Evolutionary conservation across 2,113 vertebrate genomes (phyloP).

Genomic region (Ochotona princeps): DNA sequence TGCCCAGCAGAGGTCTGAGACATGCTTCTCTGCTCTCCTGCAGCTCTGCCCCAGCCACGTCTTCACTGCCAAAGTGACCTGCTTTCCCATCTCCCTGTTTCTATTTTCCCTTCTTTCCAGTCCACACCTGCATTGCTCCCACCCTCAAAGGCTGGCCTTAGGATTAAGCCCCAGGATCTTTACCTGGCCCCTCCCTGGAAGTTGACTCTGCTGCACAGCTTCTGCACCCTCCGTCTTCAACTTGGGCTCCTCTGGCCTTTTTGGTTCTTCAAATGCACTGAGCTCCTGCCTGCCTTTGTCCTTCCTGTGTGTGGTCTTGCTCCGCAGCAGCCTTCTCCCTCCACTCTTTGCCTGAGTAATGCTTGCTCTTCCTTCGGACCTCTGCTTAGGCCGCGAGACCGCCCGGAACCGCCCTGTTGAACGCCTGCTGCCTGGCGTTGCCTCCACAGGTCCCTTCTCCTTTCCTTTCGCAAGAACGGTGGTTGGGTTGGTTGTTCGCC

Average conservation of each 20-base stretch:
- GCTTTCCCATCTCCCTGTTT: background rate
- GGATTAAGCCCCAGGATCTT: background rate
- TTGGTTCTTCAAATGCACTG: background rate
- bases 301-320: background rate
- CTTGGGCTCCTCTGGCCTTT: background rate
- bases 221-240: background rate
- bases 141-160: background rate
- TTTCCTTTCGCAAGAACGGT: background rate
- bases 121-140: background rate
- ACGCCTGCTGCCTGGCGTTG: background rate
- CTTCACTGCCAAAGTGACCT: background rate
- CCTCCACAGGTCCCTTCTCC: background rate
- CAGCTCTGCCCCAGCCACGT: background rate
- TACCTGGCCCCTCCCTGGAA: too few species aligned
- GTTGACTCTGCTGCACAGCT: background rate
- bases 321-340: background rate
- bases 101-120: background rate
- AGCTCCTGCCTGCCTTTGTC: background rate
- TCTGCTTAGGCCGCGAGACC: background rate
- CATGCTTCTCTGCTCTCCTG: background rate
- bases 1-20: background rate
- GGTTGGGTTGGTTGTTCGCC: background rate
- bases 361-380: background rate
- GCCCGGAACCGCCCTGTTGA: conserved; percentile 3
- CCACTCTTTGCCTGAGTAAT: background rate